These are phyloP conservation scores for Moxostoma hubbsi DNA, from an alignment of 2,797 vertebrate genomes.

Conservation along the genomic window DNA sequence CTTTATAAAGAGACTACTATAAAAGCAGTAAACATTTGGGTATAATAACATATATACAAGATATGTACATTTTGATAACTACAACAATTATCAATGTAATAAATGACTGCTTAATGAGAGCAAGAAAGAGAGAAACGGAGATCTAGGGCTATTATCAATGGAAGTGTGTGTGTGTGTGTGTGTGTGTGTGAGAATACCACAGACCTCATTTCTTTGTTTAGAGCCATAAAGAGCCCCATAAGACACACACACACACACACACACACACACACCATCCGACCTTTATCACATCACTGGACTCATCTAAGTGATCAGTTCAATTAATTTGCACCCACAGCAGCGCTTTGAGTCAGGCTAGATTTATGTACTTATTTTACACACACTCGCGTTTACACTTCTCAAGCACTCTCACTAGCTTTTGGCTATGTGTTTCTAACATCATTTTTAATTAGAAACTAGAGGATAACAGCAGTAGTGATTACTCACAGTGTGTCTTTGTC, in stretches of 20 bases:
- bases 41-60: slow-evolving; percentile 29
- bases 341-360: slow-evolving; percentile 26
- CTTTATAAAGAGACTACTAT: slow-evolving; percentile 15
- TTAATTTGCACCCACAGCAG: slow-evolving; percentile 41
- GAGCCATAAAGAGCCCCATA: slow-evolving; percentile 61
- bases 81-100: slow-evolving; percentile 29
- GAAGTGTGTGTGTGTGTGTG: slow-evolving; percentile 23
- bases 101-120: slow-evolving; percentile 31
- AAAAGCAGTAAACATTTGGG: slow-evolving; percentile 17
- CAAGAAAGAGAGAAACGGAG: slow-evolving; percentile 34
- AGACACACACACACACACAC: slow-evolving; percentile 35
- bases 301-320: slow-evolving; percentile 41
- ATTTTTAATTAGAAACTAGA: slow-evolving; percentile 58
- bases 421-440: slow-evolving; percentile 47
- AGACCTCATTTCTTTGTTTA: slow-evolving; percentile 60
- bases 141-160: slow-evolving; percentile 40
- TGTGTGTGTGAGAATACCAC: slow-evolving; percentile 44
- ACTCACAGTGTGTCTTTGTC: slow-evolving; percentile 37
- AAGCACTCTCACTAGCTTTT: slow-evolving; percentile 48
- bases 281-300: slow-evolving; percentile 40
- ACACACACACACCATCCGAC: slow-evolving; percentile 36
- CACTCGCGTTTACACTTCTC: slow-evolving; percentile 23
- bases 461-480: slow-evolving; percentile 48
- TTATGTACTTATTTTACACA: slow-evolving; percentile 29
- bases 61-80: slow-evolving; percentile 27